Percentiles rank a stretch among this genome's conserved stretches.
Evolutionary conservation across 2,797 vertebrate genomes (phyloP).

Genomic region (Pyrrhura leucotis): DNA sequence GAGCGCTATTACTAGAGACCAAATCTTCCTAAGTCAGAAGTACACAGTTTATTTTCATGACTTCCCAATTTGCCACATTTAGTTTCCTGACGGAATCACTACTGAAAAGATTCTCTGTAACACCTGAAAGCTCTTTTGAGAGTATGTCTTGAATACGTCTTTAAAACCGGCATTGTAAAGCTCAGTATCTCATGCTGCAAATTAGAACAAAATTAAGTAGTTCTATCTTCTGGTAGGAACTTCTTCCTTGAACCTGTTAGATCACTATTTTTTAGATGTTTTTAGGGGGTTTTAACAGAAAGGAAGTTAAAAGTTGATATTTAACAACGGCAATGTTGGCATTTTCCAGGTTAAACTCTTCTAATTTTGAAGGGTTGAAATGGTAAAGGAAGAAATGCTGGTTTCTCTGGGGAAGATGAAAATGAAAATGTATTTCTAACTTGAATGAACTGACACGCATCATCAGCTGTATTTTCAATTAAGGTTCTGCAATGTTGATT

Average conservation of each 20-base stretch:
- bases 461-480: slow-evolving; percentile 65
- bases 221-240: not conserved
- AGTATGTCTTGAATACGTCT: not conserved
- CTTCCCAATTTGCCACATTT: not conserved
- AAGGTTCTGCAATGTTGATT: slow-evolving; percentile 62
- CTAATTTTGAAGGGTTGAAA: not conserved
- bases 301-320: not conserved
- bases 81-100: not conserved
- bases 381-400: not conserved
- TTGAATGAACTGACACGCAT: slow-evolving; percentile 52
- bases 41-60: not conserved
- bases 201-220: not conserved
- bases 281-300: not conserved
- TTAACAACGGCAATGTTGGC: not conserved
- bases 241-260: not conserved
- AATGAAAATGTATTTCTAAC: slow-evolving; percentile 59
- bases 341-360: slow-evolving; percentile 23
- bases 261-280: not conserved
- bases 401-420: slow-evolving; percentile 32
- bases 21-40: not conserved
- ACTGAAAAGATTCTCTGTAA: not conserved
- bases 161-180: not conserved
- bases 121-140: not conserved
- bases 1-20: not conserved
- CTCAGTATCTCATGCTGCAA: not conserved